Conservation (phyloP, 2,113 vertebrate species). For the Petrocephalus zakoni region DNA sequence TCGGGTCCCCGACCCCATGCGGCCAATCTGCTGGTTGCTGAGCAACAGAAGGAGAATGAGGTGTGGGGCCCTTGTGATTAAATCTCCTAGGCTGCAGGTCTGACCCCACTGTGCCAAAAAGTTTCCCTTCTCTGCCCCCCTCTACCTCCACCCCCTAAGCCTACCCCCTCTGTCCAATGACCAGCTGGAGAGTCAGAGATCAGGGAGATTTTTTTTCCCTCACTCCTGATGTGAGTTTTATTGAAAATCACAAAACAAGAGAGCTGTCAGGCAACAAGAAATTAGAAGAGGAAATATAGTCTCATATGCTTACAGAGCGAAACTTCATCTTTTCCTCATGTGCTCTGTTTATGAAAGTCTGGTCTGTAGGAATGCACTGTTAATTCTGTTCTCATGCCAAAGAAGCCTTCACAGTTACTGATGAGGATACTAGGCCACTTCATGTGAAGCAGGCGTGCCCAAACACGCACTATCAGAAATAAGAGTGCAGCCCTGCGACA, state of each 20-base stretch:
- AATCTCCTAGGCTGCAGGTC: constrained; percentile 46
- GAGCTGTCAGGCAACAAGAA: constrained; percentile 18
- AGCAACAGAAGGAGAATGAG: constrained; percentile 53
- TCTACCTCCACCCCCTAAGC: not conserved
- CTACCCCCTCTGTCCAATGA: not conserved
- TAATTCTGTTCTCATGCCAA: constrained; percentile 44
- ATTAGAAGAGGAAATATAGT: constrained; percentile 46
- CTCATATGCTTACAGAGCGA: constrained; percentile 33
- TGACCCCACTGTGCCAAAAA: constrained; percentile 37
- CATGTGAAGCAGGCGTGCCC: not conserved
- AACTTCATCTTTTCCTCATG: constrained; percentile 28
- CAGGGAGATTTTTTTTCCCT: constrained; percentile 20
- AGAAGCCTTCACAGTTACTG: constrained; percentile 44
- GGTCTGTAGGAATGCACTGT: constrained; percentile 51
- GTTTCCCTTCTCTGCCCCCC: not conserved
- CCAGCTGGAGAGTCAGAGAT: constrained; percentile 22
- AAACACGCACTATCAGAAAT: not conserved
- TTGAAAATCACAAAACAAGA: constrained; percentile 18
- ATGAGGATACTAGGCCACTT: constrained; percentile 21
- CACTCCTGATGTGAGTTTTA: constrained; percentile 27
- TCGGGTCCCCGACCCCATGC: constrained; percentile 34
- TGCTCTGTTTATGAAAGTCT: constrained; percentile 46
- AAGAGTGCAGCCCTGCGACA: not conserved
- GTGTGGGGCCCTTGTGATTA: constrained; percentile 54
- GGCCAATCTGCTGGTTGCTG: constrained; percentile 52